phyloP scores from a whole-genome alignment of 2,797 vertebrate genomes.

The Rhadinocentrus ornatus region DNA sequence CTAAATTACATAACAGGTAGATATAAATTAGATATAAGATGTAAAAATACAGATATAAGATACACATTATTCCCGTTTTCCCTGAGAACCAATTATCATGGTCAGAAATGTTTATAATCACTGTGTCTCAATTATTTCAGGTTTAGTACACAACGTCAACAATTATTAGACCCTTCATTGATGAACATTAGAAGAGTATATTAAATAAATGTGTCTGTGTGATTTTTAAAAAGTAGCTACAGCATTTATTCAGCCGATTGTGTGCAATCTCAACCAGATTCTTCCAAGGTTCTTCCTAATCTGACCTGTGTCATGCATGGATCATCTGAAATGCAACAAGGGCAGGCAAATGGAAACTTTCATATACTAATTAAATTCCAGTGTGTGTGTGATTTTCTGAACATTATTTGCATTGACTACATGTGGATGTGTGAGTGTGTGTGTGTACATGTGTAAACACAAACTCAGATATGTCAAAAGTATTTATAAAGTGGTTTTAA shows the following conservation, averaged over 20 bases:
- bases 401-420: not conserved
- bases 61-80: too few relatives aligned
- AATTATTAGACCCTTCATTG: not conserved
- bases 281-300: too few relatives aligned
- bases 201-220: too few relatives aligned
- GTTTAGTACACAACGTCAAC: not conserved
- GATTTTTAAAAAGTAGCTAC: not conserved
- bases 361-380: not conserved
- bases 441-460: conserved; percentile 8
- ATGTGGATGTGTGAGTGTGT: not conserved
- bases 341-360: not conserved
- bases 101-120: too few relatives aligned
- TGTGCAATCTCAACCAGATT: not conserved
- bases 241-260: not conserved
- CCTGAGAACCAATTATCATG: too few relatives aligned
- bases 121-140: not conserved
- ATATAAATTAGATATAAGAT: too few relatives aligned
- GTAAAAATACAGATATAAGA: too few relatives aligned
- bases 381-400: not conserved
- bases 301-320: not conserved
- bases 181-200: too few relatives aligned
- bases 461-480: conserved; percentile 14
- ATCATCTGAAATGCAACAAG: conserved; percentile 1
- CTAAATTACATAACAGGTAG: not conserved
- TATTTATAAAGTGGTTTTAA: conserved; percentile 51